These are phyloP conservation scores for Oryzias melastigma DNA, from an alignment of 2,113 vertebrate genomes.

Conservation along the genomic window DNA sequence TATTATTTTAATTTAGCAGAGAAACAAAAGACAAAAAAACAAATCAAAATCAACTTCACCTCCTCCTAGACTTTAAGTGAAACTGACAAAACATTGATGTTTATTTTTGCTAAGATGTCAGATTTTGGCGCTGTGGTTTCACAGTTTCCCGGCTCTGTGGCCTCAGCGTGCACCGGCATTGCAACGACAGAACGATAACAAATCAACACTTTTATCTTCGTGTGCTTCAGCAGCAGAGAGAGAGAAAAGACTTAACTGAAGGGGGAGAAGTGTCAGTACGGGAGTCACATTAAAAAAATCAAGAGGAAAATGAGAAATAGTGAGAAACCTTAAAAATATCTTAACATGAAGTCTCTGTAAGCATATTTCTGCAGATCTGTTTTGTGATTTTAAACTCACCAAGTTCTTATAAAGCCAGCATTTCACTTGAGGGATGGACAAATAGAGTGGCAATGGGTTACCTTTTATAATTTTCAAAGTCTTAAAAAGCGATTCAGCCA, in stretches of 20 bases:
- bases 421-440: conserved; percentile 39
- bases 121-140: conserved; percentile 51
- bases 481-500: conserved; percentile 18
- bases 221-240: conserved; percentile 6
- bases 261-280: conserved; percentile 11
- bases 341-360: conserved; percentile 42
- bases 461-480: conserved; percentile 38
- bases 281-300: conserved; percentile 47
- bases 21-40: conserved; percentile 40
- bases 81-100: conserved; percentile 38
- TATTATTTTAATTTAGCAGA: background rate
- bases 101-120: conserved; percentile 48
- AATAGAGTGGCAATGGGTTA: conserved; percentile 21
- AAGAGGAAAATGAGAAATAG: conserved; percentile 40
- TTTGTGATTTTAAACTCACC: conserved; percentile 69
- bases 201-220: conserved; percentile 43
- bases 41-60: conserved; percentile 34
- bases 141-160: conserved; percentile 50
- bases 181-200: conserved; percentile 34
- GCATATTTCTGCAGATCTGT: conserved; percentile 58
- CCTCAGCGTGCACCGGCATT: conserved; percentile 37
- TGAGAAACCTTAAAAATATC: conserved; percentile 47
- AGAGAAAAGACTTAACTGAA: conserved; percentile 10
- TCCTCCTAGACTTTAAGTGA: conserved; percentile 11
- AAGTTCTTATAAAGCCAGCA: conserved; percentile 39